phyloP scores from a whole-genome alignment of 1,140 invertebrate genomes.

The Heliconius hermathena region DNA sequence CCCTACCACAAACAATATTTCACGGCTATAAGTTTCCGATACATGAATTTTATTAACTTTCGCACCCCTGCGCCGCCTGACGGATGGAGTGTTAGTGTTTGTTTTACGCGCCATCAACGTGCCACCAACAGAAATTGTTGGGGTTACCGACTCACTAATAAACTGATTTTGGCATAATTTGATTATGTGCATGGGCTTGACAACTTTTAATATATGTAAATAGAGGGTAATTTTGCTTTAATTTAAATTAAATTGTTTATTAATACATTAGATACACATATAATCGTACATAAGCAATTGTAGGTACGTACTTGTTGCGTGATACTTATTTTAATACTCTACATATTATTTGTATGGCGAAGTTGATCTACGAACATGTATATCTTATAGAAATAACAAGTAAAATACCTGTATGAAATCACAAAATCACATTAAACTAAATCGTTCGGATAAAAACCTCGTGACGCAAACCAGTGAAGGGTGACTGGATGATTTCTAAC shows the following conservation, averaged over 20 bases:
- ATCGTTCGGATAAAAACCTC: slow-evolving; percentile 36
- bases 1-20: slow-evolving; percentile 73
- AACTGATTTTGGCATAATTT: slow-evolving; percentile 50
- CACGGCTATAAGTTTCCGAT: slow-evolving; percentile 79
- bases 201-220: slow-evolving; percentile 34
- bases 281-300: too few species aligned
- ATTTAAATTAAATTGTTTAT: slow-evolving; percentile 15
- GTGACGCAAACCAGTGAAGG: slow-evolving; percentile 50
- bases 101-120: slow-evolving; percentile 76
- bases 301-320: slow-evolving; percentile 52
- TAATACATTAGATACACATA: slow-evolving; percentile 13
- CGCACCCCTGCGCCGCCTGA: slow-evolving; percentile 59
- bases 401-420: slow-evolving; percentile 8
- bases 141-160: slow-evolving; percentile 52
- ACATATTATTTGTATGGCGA: slow-evolving; percentile 45
- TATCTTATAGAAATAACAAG: slow-evolving; percentile 24
- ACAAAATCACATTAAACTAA: slow-evolving; percentile 29
- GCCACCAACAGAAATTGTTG: slow-evolving; percentile 62
- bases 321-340: slow-evolving; percentile 72
- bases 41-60: slow-evolving; percentile 81
- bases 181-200: slow-evolving; percentile 52
- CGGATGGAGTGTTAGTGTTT: slow-evolving; percentile 73
- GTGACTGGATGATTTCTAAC: slow-evolving; percentile 77
- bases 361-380: too few species aligned
- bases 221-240: slow-evolving; percentile 29